Evolutionary conservation across 92 coral and sea anemone genomes (phyloP), one percentile per base, ranked within the genome.

Genomic region (Porites rus): DNA sequence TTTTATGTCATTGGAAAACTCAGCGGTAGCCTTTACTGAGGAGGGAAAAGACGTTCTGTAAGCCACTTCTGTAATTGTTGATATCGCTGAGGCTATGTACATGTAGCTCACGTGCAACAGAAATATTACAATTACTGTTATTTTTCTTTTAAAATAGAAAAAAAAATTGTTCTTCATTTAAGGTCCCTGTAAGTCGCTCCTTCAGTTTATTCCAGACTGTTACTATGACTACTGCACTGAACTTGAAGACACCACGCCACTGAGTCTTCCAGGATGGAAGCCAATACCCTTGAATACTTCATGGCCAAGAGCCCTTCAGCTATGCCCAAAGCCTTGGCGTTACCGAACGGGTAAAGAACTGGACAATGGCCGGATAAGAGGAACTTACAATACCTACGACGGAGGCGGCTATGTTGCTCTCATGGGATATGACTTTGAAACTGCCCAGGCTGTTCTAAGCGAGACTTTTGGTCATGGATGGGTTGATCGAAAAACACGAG

Each of bases 311-410:
- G 89, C 82, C 20, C 71, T 84, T 7, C 19, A 14, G 10, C 17
- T 78, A 31, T 89, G 92, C 51, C 90, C 92, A 9, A 78, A 85
- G 52, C 92, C 92, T 1, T 89, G 92, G 92, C 73, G 92, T 3
- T 85, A 89, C 70, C 78, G 31, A 46, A 71, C 61, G 9, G 74
- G 81, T 0, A 59, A 79, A n/a, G 72, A 65, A 8, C 14, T 85
- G 38, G 43, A 62, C 50, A 78, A 67, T 25, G 80, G 61, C 54
- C 77, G 82, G 8, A 50, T 31, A 7, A 20, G 13, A n/a, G 92
- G 86, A 0, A 14, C 51, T 18, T 87, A 72, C 59, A 59, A 56
- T 1, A 7, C 38, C 1, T 89, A 89, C 52, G 63, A 62, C 51
- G 92, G 90, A 10, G 92, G 90, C 0, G 92, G 92, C 2, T 89